phyloP scores from a whole-genome alignment of 2,113 vertebrate species.

The Cynoglossus semilaevis region DNA sequence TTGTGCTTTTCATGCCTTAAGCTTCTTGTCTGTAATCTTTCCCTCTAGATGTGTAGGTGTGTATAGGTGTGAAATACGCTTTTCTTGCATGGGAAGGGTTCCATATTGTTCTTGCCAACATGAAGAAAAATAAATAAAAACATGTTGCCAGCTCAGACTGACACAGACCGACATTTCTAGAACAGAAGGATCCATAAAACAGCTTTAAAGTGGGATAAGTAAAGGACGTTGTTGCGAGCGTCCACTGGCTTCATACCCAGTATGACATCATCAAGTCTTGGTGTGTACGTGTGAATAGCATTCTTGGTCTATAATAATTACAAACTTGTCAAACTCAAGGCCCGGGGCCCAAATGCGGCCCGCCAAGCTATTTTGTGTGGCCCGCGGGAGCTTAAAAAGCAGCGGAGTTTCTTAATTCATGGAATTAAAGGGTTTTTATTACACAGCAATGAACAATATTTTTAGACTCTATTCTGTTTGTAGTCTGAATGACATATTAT shows the following conservation, averaged over 20 bases:
- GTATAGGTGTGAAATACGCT: conserved; percentile 62
- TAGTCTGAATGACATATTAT: too few species aligned
- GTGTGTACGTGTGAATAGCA: too few species aligned
- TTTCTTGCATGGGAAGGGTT: conserved; percentile 45
- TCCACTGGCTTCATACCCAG: conserved; percentile 22
- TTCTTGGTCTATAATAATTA: conserved; percentile 45
- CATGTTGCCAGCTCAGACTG: conserved; percentile 46
- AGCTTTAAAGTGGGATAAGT: conserved; percentile 27
- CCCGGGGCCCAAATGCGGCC: too few species aligned
- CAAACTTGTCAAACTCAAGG: too few species aligned
- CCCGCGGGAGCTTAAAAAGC: too few species aligned
- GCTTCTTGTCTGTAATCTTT: conserved; percentile 66
- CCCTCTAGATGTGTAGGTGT: conserved; percentile 66
- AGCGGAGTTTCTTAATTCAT: too few species aligned
- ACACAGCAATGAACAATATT: too few species aligned
- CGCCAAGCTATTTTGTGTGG: too few species aligned
- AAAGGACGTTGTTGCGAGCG: conserved; percentile 33
- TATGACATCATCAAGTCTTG: conserved; percentile 35
- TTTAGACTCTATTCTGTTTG: too few species aligned
- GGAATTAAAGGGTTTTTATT: too few species aligned
- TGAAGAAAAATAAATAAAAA: conserved; percentile 38
- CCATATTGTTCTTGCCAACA: conserved; percentile 57
- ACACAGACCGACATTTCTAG: conserved; percentile 21
- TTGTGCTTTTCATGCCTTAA: conserved; percentile 62
- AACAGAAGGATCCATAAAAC: conserved; percentile 37